These are phyloP conservation scores for Pomacea maculata DNA, from an alignment of 1,140 invertebrate genomes.

Conservation along the genomic window DNA sequence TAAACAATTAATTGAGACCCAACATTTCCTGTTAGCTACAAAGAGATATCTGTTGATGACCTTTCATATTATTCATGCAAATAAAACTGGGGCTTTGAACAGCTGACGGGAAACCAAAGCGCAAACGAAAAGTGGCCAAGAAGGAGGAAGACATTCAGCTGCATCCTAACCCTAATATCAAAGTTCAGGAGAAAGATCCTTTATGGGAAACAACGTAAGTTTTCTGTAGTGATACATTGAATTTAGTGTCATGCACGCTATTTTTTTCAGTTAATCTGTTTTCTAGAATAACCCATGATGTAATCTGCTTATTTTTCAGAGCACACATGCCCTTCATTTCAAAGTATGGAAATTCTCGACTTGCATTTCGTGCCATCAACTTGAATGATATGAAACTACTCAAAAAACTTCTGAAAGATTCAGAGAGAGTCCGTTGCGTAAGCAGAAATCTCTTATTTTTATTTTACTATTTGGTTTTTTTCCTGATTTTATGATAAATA, in stretches of 20 bases:
- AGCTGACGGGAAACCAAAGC: not conserved
- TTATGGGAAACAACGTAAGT: conserved; percentile 64
- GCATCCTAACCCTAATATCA: conserved; percentile 53
- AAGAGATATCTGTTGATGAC: not conserved
- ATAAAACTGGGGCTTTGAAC: not conserved
- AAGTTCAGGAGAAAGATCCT: conserved; percentile 64
- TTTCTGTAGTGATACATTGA: not conserved
- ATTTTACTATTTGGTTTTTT: not conserved
- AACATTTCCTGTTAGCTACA: not conserved
- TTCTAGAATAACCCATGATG: not conserved
- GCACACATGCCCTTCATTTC: conserved; percentile 65
- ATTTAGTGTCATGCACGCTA: no score
- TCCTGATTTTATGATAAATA: not conserved
- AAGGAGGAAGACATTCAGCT: conserved; percentile 32
- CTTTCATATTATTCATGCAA: not conserved
- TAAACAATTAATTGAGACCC: not conserved
- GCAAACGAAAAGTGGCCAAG: conserved; percentile 24
- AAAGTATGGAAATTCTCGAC: conserved; percentile 61
- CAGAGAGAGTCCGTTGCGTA: conserved; percentile 53
- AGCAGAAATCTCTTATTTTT: conserved; percentile 24
- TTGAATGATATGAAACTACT: conserved; percentile 59
- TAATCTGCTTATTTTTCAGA: conserved; percentile 33
- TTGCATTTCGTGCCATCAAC: conserved; percentile 65
- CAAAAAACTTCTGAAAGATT: conserved; percentile 60
- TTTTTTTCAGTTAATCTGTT: no score